Evolutionary conservation across 2,888 invertebrate genomes (phyloP), one percentile per base, ranked within the genome.

Genomic region (Tetragonisca angustula): DNA sequence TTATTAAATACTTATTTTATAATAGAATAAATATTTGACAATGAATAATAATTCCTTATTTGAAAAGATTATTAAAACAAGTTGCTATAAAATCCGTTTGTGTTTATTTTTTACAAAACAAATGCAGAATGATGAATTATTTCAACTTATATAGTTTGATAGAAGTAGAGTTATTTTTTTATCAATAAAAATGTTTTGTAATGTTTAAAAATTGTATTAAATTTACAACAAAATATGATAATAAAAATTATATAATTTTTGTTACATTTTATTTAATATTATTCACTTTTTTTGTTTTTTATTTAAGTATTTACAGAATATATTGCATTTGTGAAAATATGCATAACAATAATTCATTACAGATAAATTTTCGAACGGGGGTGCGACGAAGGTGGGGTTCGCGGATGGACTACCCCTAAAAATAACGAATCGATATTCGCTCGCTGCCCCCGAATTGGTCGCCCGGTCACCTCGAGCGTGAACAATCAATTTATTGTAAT

Each of bases 341-440:
- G 17, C 52, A 62, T 36, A 77, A 62, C 61, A 52, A 72, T 67
- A 56, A 72, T 74, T 86, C 70, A 70, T 76, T 77, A 83, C 24
- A 59, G 77, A 78, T 75, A 88, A 90, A 90, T 91, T 91, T 91
- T 90, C 84, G 86, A 88, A 87, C 83, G 80, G 77, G 83, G 84
- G 86, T 83, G 87, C 75, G 65, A 71, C 76, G 71, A 85, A 89
- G 88, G 87, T 87, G 91, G 92, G 88, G 90, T 90, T 83, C 89
- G 81, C 75, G 85, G 90, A 90, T 89, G 86, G 88, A 85, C 90
- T 91, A 90, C 89, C 92, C 92, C 92, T 92, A 93, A 92, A 92
- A 92, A 92, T 92, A 93, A 93, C 91, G 89, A 92, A 92, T 93
- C 92, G 92, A 93, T 92, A 92, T 91, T 87, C 76, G 89, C 87